phyloP scores from a whole-genome alignment of 2,797 vertebrate genomes.

The Odontamblyopus rebecca region DNA sequence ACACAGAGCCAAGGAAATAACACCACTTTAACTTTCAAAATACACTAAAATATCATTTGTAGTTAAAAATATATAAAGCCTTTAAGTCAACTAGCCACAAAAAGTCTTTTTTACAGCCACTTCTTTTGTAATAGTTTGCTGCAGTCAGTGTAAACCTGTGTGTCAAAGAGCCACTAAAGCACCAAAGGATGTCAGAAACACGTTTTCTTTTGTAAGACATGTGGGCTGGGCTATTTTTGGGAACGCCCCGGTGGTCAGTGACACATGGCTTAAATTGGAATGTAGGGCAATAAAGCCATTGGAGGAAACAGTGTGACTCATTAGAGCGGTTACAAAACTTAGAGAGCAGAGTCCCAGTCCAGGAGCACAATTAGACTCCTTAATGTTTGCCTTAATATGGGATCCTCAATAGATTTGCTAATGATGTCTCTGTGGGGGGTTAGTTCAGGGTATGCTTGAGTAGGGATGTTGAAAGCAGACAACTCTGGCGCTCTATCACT shows the following conservation, averaged over 20 bases:
- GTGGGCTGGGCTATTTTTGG: constrained; percentile 60
- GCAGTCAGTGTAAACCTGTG: constrained; percentile 3
- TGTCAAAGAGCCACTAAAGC: neutral
- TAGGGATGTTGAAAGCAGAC: constrained; percentile 70
- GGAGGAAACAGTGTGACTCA: constrained; percentile 63
- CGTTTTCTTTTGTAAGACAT: constrained; percentile 39
- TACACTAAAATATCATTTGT: neutral
- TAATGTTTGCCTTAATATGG: constrained; percentile 68
- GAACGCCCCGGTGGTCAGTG: constrained; percentile 59
- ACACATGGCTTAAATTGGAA: constrained; percentile 70
- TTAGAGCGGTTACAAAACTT: constrained; percentile 64
- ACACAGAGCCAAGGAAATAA: neutral
- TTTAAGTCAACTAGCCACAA: neutral
- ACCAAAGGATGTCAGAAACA: constrained; percentile 30
- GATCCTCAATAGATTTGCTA: constrained; percentile 64
- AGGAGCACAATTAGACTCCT: constrained; percentile 68
- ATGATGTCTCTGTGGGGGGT: constrained; percentile 60
- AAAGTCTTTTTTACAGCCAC: neutral
- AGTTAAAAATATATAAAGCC: neutral
- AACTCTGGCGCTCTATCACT: constrained; percentile 67
- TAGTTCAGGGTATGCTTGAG: constrained; percentile 65
- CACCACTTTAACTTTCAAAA: neutral
- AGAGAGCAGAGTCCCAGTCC: constrained; percentile 58
- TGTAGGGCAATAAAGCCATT: constrained; percentile 66
- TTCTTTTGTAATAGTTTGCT: neutral